Conservation (phyloP, 2,888 invertebrate genomes). For the Pseudococcus longispinus region DNA sequence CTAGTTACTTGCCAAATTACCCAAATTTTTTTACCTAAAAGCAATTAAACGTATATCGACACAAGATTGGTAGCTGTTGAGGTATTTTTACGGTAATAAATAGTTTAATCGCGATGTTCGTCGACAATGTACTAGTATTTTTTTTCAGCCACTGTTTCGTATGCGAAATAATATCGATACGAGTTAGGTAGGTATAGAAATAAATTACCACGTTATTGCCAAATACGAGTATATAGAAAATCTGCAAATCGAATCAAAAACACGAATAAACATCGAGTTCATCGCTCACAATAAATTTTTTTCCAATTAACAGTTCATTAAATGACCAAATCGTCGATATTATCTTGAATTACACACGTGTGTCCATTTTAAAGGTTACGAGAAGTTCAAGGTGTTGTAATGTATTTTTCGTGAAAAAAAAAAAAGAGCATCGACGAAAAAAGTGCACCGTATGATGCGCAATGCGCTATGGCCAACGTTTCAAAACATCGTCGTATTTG, state of each 20-base stretch:
- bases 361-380: slow-evolving; percentile 35
- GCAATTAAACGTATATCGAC: not conserved
- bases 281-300: slow-evolving; percentile 39
- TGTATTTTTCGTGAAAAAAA: slow-evolving; percentile 35
- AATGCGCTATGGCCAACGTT: not conserved
- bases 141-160: not conserved
- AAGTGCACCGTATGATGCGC: not conserved
- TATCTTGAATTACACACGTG: slow-evolving; percentile 29
- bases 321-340: slow-evolving; percentile 30
- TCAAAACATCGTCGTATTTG: slow-evolving; percentile 6
- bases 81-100: not conserved
- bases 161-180: not conserved
- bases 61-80: not conserved
- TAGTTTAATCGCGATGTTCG: not conserved
- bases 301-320: slow-evolving; percentile 36
- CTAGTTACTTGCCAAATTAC: no score
- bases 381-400: slow-evolving; percentile 10
- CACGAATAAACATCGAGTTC: slow-evolving; percentile 41
- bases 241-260: slow-evolving; percentile 20
- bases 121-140: not conserved
- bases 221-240: not conserved
- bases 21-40: no score
- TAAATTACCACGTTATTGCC: not conserved
- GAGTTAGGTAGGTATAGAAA: not conserved
- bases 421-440: slow-evolving; percentile 1